Percentiles rank a stretch among this genome's conserved stretches.
These are phyloP conservation scores for Mormyrus iriodes DNA, from an alignment of 2,113 vertebrate genomes.

Conservation along the genomic window DNA sequence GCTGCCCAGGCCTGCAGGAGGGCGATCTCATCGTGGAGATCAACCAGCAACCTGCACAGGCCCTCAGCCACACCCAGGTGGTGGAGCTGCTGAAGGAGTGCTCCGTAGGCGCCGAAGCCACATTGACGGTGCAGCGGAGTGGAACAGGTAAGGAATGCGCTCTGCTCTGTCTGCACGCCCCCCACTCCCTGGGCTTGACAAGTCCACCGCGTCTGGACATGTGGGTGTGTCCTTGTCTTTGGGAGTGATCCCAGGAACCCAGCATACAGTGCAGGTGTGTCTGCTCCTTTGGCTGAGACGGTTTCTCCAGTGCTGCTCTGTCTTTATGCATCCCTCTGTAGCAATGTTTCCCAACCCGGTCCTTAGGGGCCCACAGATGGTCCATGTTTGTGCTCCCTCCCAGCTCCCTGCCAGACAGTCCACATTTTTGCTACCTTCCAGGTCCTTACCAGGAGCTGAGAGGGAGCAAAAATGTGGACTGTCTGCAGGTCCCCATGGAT, in stretches of 20 bases:
- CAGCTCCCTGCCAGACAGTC: background rate
- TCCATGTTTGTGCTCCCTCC: background rate
- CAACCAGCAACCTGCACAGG: slow-evolving; percentile 90
- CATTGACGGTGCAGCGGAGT: slow-evolving; percentile 89
- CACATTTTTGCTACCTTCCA: background rate
- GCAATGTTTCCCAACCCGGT: background rate
- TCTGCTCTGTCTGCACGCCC: background rate
- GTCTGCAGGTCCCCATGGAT: background rate
- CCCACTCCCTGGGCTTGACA: background rate
- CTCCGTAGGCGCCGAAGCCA: slow-evolving; percentile 80
- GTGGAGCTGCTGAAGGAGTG: slow-evolving; percentile 98
- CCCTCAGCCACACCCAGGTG: slow-evolving; percentile 89
- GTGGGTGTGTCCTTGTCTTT: slow-evolving; percentile 1
- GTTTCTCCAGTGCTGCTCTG: background rate
- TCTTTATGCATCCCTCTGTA: background rate
- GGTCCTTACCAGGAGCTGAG: no score
- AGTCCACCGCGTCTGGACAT: slow-evolving; percentile 10
- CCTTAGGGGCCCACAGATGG: background rate
- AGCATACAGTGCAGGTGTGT: slow-evolving; percentile 22
- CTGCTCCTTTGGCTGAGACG: background rate
- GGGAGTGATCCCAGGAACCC: slow-evolving; percentile 30
- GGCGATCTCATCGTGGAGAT: slow-evolving; percentile 96
- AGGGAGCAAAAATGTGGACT: background rate
- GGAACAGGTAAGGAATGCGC: slow-evolving; percentile 49
- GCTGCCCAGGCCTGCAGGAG: slow-evolving; percentile 92